Conservation (phyloP, 2,113 vertebrate genomes). For the Plecotus auritus region DNA sequence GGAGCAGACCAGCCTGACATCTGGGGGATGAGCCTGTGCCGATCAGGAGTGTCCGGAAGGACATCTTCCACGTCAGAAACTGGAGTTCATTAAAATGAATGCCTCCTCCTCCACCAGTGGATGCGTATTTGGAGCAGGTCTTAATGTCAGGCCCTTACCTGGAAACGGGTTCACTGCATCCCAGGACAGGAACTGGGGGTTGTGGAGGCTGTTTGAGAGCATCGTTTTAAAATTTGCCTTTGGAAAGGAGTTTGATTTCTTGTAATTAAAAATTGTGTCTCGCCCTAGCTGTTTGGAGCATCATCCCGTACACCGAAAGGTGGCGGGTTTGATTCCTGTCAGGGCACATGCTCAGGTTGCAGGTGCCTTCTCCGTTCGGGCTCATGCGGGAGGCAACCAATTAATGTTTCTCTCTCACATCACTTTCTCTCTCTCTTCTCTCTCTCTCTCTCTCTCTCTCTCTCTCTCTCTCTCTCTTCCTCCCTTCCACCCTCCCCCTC, state of each 20-base stretch:
- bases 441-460: accelerated
- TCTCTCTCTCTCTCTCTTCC: no score
- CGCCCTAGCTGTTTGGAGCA: not conserved
- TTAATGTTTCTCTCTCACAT: not conserved
- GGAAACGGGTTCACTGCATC: not conserved
- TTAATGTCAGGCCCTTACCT: conserved; percentile 39
- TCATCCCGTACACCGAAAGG: not conserved
- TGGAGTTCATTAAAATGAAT: conserved; percentile 35
- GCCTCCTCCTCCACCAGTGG: conserved; percentile 31
- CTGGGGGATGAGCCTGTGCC: not conserved
- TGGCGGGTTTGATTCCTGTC: not conserved
- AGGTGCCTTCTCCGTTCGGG: not conserved
- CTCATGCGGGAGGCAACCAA: not conserved
- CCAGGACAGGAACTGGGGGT: not conserved
- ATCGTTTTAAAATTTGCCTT: not conserved
- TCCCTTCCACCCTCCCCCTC: no score
- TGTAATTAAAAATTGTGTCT: not conserved
- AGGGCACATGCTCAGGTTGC: not conserved
- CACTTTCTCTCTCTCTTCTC: no score
- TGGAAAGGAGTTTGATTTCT: not conserved
- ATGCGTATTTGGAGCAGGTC: conserved; percentile 49
- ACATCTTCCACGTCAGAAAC: conserved; percentile 26
- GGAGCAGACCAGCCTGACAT: conserved; percentile 39
- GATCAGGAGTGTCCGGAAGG: conserved; percentile 16
- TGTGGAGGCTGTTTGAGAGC: not conserved